Base-by-base conservation (phyloP, 1,140 invertebrate genomes). In the Microplitis demolitor region DNA sequence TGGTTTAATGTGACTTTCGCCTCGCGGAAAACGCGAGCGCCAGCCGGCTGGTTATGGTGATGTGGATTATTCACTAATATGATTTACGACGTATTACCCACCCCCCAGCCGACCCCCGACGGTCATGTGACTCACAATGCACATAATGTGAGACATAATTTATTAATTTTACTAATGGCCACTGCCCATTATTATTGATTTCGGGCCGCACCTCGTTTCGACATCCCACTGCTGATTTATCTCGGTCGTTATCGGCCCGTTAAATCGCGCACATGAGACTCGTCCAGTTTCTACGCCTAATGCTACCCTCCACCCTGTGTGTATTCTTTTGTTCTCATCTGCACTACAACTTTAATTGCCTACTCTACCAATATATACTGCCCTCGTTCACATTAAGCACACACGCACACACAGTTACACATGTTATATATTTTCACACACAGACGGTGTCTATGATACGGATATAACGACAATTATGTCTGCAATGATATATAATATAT, bases 81-180 rank as follows among this genome's bases (percentile, higher is more conserved):
- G 85, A 87, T 87, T 86, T 86, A 87, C 83, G 82, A 81, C 80
- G 78, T 82, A 86, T 86, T 87, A 85, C 80, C 77, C 80, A 62
- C 71, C 73, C 68, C 75, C 39, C 6, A 45, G 11, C 6, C 5
- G 39, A 45, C 39, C 39, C 39, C 39, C 39, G 5, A 45, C 39
- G 39, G 39, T 45, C 39, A 69, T 73, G 78, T 80, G 79, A 84
- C 81, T 87, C 85, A 87, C 84, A 87, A 86, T 87, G 80, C 85
- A 84, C 84, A 87, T 87, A 87, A 87, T 87, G 85, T 86, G 86
- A 83, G 79, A 82, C 77, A 83, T 87, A 87, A 87, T 87, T 87
- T 87, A 87, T 87, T 87, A 87, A 87, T 87, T 87, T 87, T 87
- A 87, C 85, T 87, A 87, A 87, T 87, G 86, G 86, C 85, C 82